Evolutionary conservation across 2,797 vertebrate genomes (phyloP), one percentile per base, ranked within the genome.

Genomic region (Zalophus californianus): DNA sequence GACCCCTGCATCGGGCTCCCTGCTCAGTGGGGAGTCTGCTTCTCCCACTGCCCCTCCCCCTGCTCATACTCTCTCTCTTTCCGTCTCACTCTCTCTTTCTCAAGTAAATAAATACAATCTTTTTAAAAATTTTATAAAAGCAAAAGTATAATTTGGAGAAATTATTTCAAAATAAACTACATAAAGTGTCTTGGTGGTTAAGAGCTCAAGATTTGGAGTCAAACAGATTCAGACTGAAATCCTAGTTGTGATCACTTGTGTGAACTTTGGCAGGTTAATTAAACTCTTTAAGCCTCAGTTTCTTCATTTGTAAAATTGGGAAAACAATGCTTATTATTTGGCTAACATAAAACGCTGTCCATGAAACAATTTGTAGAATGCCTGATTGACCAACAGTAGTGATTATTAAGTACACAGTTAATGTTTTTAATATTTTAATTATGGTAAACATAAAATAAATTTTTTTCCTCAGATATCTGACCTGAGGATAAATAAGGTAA

Each of bases 341-440:
- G 18, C n/a, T 68, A 68, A 86, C 62, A 84, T n/a, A 32, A 85
- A 92, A 60, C 10, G 68, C 18, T 72, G 48, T 25, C 60, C 7
- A 12, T 35, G 50, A 84, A 97, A 35, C 8, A 50, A 56, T 16
- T 13, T 94, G 78, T 35, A 64, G 73, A 95, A 79, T 48, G 38
- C 0, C 21, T 80, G 23, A 1, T 16, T 23, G 70, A 62, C 58
- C 44, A 41, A 16, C 0, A 23, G 5, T 21, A 72, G 5, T 56
- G 14, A 72, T 44, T 87, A 64, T 58, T 68, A 94, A 56, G 1
- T 44, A 84, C 4, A 85, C 1, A n/a, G 2, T 89, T 13, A 23
- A 80, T 62, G 72, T 29, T 88, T 84, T 44, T 9, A 90, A 60
- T 50, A 50, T 88, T 91, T 96, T 84, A 72, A 90, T 52, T 44